These are phyloP conservation scores for Pemphredon lugubris DNA, from an alignment of 2,888 invertebrate genomes.

Conservation along the genomic window DNA sequence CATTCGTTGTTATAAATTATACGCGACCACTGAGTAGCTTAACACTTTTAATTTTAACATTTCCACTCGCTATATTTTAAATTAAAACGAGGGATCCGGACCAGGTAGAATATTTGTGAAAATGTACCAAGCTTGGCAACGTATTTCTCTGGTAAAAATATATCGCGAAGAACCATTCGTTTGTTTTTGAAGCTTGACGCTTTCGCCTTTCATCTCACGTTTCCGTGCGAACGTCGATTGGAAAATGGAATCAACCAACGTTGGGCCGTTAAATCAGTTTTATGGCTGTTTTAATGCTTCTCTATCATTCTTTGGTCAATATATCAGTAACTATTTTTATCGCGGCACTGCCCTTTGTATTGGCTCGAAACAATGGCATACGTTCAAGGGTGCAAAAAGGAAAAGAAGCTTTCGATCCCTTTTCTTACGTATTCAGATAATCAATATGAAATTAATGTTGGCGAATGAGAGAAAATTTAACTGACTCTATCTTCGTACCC, in stretches of 20 bases:
- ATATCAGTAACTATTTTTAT: not conserved
- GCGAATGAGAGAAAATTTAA: not conserved
- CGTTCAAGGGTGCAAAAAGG: not conserved
- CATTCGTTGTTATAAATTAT: no score
- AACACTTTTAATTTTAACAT: no score
- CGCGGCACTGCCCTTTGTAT: not conserved
- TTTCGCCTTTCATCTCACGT: conserved; percentile 33
- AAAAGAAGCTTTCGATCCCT: not conserved
- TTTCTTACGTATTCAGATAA: not conserved
- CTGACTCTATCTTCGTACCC: no score
- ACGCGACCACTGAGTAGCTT: no score
- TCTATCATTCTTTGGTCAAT: not conserved
- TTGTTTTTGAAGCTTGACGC: not conserved
- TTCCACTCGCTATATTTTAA: no score
- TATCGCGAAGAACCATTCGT: no score
- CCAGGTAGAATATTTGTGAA: no score
- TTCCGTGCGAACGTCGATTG: conserved; percentile 15
- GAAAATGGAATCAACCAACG: conserved; percentile 24
- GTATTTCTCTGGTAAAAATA: no score
- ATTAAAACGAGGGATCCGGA: no score
- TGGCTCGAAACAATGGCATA: not conserved
- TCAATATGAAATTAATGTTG: not conserved
- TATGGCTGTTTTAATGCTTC: not conserved
- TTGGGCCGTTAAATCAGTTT: conserved; percentile 5
- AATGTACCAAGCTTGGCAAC: no score